Conservation (phyloP, 2,888 invertebrate genomes). For the Diplazon laetatorius region DNA sequence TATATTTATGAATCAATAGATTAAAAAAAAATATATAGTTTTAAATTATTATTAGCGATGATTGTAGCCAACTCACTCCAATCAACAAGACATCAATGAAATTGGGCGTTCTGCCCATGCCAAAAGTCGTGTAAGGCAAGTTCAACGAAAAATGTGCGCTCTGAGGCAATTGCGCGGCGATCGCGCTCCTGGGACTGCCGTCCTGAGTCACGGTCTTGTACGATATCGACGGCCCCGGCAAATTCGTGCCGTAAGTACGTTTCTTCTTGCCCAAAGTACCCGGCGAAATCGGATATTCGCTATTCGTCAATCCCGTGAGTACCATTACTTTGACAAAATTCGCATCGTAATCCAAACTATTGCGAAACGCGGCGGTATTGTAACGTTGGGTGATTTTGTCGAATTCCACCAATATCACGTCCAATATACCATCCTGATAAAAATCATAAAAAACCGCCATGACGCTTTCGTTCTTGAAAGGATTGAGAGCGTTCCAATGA, state of each 20-base stretch:
- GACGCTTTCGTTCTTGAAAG: constrained; percentile 89
- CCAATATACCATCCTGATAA: constrained; percentile 96
- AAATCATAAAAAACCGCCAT: constrained; percentile 97
- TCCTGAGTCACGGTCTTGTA: constrained; percentile 95
- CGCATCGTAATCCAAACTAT: constrained; percentile 95
- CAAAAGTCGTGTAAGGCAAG: constrained; percentile 97
- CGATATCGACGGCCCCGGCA: constrained; percentile 94
- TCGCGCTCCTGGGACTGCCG: constrained; percentile 90
- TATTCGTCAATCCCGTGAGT: constrained; percentile 91
- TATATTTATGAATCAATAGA: too few relatives aligned
- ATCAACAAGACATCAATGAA: constrained; percentile 96
- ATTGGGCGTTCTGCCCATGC: constrained; percentile 98
- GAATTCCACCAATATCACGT: constrained; percentile 90
- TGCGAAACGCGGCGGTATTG: constrained; percentile 91
- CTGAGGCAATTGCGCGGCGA: constrained; percentile 94
- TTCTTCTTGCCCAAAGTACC: constrained; percentile 90
- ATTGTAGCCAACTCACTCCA: constrained; percentile 84
- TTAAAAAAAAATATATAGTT: too few relatives aligned
- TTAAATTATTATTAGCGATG: too few relatives aligned
- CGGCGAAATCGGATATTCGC: constrained; percentile 87
- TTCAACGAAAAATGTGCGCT: constrained; percentile 97
- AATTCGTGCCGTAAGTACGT: constrained; percentile 93
- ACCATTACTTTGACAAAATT: constrained; percentile 98
- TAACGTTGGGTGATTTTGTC: constrained; percentile 81
- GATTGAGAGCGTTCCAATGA: constrained; percentile 89